phyloP scores from a whole-genome alignment of 1,140 invertebrate genomes.

The Octopus sinensis region DNA sequence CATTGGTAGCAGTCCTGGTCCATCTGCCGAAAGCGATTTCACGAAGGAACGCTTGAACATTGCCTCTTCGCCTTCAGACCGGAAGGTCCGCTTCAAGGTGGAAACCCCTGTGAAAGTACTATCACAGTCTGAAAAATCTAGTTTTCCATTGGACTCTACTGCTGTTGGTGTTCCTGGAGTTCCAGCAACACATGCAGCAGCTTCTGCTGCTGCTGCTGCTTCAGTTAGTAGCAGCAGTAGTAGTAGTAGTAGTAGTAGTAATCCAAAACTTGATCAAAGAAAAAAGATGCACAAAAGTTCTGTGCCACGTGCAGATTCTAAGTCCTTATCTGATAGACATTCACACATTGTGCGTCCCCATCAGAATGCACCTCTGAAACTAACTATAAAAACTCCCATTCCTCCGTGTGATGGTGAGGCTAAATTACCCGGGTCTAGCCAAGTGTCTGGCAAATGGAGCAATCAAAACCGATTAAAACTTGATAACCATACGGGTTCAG shows the following conservation, averaged over 20 bases:
- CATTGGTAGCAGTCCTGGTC: not conserved
- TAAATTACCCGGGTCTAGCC: not conserved
- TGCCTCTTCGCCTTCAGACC: not conserved
- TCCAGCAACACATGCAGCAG: not conserved
- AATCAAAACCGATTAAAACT: not conserved
- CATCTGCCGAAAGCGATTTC: not conserved
- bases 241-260: not conserved
- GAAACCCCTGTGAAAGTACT: not conserved
- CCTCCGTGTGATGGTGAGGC: not conserved
- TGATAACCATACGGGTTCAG: not conserved
- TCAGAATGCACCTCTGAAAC: not conserved
- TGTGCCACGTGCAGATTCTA: not conserved
- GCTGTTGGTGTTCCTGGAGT: not conserved
- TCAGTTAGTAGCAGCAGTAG: not conserved
- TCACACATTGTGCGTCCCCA: not conserved
- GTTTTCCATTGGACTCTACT: not conserved
- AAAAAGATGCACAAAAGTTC: not conserved
- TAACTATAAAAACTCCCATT: not conserved
- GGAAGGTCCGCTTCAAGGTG: not conserved
- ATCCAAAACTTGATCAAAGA: not conserved
- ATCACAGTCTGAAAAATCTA: not conserved
- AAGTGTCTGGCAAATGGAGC: slow-evolving; percentile 1
- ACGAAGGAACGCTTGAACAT: not conserved
- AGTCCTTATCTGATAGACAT: not conserved
- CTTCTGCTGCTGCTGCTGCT: not conserved